phyloP scores from a whole-genome alignment of 2,113 vertebrate species.

The Sturnira hondurensis region DNA sequence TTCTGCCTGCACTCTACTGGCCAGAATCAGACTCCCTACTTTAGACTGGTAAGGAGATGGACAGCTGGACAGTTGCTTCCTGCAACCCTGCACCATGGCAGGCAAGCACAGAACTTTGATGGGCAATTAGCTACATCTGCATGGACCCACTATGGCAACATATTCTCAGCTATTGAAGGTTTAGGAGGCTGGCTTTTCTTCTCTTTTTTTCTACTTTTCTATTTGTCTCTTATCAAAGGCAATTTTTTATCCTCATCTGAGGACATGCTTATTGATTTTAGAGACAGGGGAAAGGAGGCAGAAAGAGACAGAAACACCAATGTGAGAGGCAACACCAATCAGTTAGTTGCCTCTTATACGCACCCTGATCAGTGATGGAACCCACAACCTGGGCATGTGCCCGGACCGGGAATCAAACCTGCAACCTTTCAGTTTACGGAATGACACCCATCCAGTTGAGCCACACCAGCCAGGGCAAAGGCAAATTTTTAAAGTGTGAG shows the following conservation, averaged over 20 bases:
- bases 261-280: too few relatives aligned
- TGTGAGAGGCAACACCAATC: too few relatives aligned
- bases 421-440: too few relatives aligned
- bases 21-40: background rate
- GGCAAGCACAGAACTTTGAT: background rate
- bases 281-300: too few relatives aligned
- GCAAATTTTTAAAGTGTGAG: background rate
- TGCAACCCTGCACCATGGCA: accelerated
- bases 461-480: background rate
- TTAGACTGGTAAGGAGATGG: background rate
- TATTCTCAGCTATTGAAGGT: background rate
- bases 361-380: too few relatives aligned
- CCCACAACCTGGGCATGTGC: too few relatives aligned
- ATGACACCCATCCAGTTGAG: too few relatives aligned
- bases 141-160: accelerated
- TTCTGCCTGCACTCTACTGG: background rate
- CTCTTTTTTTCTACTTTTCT: background rate
- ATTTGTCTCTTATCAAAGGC: background rate
- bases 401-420: too few relatives aligned
- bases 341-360: too few relatives aligned
- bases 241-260: background rate
- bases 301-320: too few relatives aligned
- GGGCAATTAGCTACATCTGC: background rate
- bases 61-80: background rate
- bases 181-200: background rate